Base-by-base conservation (phyloP, 2,797 vertebrate genomes). In the Silurus aristotelis region DNA sequence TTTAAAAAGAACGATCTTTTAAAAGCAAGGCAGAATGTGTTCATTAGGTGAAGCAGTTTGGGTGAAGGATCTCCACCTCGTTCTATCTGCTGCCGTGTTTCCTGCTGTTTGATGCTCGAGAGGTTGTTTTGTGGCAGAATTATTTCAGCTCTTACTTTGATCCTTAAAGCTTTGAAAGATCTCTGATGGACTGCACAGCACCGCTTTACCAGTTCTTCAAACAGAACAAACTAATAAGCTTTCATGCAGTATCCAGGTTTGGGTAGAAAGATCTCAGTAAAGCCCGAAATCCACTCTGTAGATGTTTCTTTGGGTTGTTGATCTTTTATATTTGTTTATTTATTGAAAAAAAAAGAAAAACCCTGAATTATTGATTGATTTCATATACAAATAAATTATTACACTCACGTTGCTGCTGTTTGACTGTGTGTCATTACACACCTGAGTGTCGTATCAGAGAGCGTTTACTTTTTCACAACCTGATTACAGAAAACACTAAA, bases 61-160 rank as follows among this genome's bases (percentile, higher is more conserved):
- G 66, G 25, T 73, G 56, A 52, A 3, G 13, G 48, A 22, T 25
- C 27, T 25, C 46, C 46, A 80, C 78, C 61, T 80, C 12, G 63
- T 14, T n/a, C 14, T 12, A 3, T 67, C 46, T 27, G 78, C 58
- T 67, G 43, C n/a, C 6, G 27, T 60, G 78, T 25, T 80, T 81
- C 38, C 68, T 82, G 31, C 31, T 60, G 52, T 83, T 61, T 79
- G 63, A 79, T 86, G 77, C 61, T 38, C 46, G 55, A 68, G 83
- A 80, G 60, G 19, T 58, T 27, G 63, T 80, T 78, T 75, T 86
- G 85, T 78, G 80, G 78, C 64, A 80, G 71, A 84, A 83, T 87
- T 80, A 83, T 85, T 85, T 72, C 55, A 48, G 48, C 52, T 80
- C 79, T 70, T 72, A 58, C 61, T 84, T 89, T 87, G 80, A 86